Percentiles rank a stretch among this genome's conserved stretches.
phyloP scores from a whole-genome alignment of 2,113 vertebrate species.

The Chloroceryle aenea region DNA sequence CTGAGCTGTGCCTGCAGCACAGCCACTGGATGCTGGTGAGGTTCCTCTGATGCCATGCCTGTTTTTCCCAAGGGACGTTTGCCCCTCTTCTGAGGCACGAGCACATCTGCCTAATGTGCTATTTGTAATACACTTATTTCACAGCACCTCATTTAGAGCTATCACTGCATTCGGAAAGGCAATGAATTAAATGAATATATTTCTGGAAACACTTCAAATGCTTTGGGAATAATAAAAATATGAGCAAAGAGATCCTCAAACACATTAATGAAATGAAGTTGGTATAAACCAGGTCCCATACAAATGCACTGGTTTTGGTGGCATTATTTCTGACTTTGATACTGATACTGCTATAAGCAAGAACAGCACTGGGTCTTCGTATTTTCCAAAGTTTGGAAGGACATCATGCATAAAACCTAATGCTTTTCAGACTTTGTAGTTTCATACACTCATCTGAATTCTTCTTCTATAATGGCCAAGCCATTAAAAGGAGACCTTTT shows the following conservation, averaged over 20 bases:
- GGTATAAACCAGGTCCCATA: neutral
- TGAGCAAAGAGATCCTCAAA: neutral
- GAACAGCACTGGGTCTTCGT: neutral
- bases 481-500: slow-evolving; percentile 71
- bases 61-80: neutral
- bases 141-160: neutral
- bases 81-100: neutral
- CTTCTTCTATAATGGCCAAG: slow-evolving; percentile 56
- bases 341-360: neutral
- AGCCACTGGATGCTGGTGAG: neutral
- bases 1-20: neutral
- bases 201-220: neutral
- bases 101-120: neutral
- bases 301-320: neutral
- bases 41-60: neutral
- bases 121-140: neutral
- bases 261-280: neutral
- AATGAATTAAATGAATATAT: neutral
- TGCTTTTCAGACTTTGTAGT: slow-evolving; percentile 31
- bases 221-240: neutral
- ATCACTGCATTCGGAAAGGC: neutral
- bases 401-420: slow-evolving; percentile 34
- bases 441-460: neutral
- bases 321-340: neutral
- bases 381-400: slow-evolving; percentile 58